phyloP scores from a whole-genome alignment of 2,888 invertebrate species.

The Epinotia demarniana region DNA sequence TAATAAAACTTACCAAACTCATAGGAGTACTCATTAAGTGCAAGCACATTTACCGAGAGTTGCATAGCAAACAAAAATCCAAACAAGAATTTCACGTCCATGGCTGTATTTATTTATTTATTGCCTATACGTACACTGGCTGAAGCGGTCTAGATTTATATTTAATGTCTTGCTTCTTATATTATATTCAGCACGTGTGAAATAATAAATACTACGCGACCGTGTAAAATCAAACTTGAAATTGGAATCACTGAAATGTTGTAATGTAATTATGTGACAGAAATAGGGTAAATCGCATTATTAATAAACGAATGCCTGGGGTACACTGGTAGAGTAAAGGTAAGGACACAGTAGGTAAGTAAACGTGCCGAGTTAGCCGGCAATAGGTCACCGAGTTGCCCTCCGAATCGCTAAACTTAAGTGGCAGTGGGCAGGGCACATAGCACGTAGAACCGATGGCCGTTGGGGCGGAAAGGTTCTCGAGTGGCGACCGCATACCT shows the following conservation, averaged over 20 bases:
- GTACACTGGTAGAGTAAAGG: not conserved
- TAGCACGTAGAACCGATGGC: too few relatives aligned
- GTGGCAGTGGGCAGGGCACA: too few relatives aligned
- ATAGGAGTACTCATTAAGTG: not conserved
- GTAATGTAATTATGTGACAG: not conserved
- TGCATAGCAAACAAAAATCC: not conserved
- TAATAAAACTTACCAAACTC: slow-evolving; percentile 21
- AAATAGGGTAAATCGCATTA: not conserved
- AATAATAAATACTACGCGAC: slow-evolving; percentile 1
- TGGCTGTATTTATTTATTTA: not conserved
- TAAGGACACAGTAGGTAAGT: not conserved
- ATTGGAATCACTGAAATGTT: slow-evolving; percentile 3
- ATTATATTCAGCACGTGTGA: not conserved
- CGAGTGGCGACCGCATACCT: too few relatives aligned
- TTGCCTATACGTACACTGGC: not conserved
- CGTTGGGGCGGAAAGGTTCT: too few relatives aligned
- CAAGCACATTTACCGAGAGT: not conserved
- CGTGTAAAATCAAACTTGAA: slow-evolving; percentile 12
- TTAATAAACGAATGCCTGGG: not conserved
- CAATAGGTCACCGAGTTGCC: too few relatives aligned
- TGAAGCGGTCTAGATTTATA: not conserved
- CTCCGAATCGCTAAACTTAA: too few relatives aligned
- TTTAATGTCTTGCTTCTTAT: not conserved
- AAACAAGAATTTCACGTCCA: not conserved
- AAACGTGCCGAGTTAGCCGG: too few relatives aligned